Percentiles rank a stretch among this genome's conserved stretches.
phyloP scores from a whole-genome alignment of 2,113 vertebrate species.

The Cathartes aura region DNA sequence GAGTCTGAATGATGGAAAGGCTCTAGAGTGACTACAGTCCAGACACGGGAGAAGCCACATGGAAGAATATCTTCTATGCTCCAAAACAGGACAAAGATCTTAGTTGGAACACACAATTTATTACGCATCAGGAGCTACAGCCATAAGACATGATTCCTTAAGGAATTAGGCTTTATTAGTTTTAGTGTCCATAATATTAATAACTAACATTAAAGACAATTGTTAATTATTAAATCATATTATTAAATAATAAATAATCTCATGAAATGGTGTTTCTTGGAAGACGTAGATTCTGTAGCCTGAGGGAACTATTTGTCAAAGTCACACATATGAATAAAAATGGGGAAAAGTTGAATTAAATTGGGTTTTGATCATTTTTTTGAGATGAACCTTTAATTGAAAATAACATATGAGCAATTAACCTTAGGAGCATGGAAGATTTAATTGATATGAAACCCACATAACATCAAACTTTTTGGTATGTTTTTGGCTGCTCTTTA shows the following conservation, averaged over 20 bases:
- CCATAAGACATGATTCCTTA: background rate
- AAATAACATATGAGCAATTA: background rate
- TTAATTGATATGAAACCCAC: background rate
- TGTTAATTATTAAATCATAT: background rate
- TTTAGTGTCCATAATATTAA: background rate
- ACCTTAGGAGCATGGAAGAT: background rate
- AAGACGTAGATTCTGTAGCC: background rate
- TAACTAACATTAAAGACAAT: background rate
- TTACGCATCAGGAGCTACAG: background rate
- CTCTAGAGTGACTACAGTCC: background rate
- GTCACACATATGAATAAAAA: background rate
- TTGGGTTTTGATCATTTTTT: background rate
- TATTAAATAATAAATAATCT: conserved; percentile 6
- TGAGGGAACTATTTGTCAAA: background rate
- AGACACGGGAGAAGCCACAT: background rate
- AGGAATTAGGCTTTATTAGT: background rate
- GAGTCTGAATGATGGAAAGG: background rate
- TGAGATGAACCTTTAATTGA: background rate
- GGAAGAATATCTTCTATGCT: background rate
- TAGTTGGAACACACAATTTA: background rate
- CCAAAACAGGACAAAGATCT: background rate
- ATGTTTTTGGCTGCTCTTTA: background rate
- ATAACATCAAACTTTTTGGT: background rate
- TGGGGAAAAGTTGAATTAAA: background rate
- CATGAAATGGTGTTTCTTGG: background rate